These are phyloP conservation scores for Sciurus niger DNA, from an alignment of 2,113 vertebrate species.

Conservation along the genomic window DNA sequence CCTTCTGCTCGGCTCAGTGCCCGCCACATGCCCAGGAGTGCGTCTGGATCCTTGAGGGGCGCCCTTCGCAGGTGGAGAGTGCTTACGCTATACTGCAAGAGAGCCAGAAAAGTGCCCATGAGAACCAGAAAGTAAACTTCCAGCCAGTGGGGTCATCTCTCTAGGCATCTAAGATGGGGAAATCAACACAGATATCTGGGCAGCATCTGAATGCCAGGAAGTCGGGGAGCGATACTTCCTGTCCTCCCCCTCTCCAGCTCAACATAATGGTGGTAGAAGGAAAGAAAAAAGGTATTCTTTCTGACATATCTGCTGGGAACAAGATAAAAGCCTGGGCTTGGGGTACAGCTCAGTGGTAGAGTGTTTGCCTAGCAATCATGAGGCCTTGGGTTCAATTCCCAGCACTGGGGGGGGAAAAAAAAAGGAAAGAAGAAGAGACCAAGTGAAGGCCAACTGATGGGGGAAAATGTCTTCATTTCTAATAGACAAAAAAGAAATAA, in stretches of 20 bases:
- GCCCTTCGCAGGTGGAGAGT: slow-evolving; percentile 81
- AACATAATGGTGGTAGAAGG: neutral
- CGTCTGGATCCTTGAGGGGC: slow-evolving; percentile 82
- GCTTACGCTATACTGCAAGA: slow-evolving; percentile 84
- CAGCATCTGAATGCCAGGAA: slow-evolving; percentile 41
- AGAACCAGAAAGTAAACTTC: slow-evolving; percentile 77
- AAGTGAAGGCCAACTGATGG: neutral
- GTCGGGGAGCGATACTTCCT: neutral
- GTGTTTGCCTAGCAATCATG: neutral
- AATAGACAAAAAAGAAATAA: slow-evolving; percentile 14
- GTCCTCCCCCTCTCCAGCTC: neutral
- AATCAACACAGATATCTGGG: neutral
- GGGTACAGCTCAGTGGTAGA: neutral
- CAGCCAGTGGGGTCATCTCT: slow-evolving; percentile 66
- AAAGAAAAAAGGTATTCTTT: neutral
- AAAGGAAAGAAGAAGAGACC: neutral
- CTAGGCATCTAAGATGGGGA: slow-evolving; percentile 59
- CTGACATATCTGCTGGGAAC: neutral
- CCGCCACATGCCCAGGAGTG: slow-evolving; percentile 81
- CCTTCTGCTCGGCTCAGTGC: slow-evolving; percentile 82
- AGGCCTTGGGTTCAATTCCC: neutral
- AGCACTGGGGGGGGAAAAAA: neutral
- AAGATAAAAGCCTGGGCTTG: slow-evolving; percentile 15
- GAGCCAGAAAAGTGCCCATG: slow-evolving; percentile 86
- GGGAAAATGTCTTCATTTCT: neutral